phyloP scores from a whole-genome alignment of 2,113 vertebrate genomes.

The Pyrgilauda ruficollis region DNA sequence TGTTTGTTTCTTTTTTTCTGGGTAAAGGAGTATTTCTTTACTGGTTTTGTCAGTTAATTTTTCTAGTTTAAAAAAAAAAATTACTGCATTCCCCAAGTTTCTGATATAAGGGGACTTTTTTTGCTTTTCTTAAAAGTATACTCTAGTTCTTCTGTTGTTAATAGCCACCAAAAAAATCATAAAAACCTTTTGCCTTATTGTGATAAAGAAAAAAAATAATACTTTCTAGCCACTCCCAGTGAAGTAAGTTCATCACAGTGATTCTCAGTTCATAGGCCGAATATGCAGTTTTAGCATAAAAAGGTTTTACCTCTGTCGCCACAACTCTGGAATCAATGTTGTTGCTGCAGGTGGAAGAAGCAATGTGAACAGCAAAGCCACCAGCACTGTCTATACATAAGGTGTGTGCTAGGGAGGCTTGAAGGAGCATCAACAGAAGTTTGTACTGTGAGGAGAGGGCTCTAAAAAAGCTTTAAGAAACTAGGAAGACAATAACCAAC shows the following conservation, averaged over 20 bases:
- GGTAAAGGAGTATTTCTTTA: not conserved
- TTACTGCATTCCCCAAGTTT: not conserved
- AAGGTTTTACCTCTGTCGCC: not conserved
- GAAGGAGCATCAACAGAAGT: not conserved
- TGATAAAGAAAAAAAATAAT: not conserved
- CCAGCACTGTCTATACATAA: not conserved
- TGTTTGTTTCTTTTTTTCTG: not conserved
- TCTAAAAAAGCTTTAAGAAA: not conserved
- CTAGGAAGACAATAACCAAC: not conserved
- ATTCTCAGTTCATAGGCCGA: not conserved
- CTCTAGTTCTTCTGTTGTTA: not conserved
- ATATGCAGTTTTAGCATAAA: not conserved
- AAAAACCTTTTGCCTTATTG: not conserved
- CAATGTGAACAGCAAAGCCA: not conserved
- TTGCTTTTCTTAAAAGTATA: not conserved
- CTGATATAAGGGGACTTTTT: not conserved
- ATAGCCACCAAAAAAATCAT: not conserved
- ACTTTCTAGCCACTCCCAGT: not conserved
- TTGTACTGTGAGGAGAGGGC: not conserved
- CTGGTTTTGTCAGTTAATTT: not conserved
- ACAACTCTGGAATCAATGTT: not conserved
- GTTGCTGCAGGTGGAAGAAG: not conserved
- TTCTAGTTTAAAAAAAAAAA: not conserved
- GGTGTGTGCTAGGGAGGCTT: not conserved
- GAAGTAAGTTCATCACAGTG: not conserved